Evolutionary conservation across 2,888 invertebrate species (phyloP), one percentile per base, ranked within the genome.

Genomic region (Elmis aenea): DNA sequence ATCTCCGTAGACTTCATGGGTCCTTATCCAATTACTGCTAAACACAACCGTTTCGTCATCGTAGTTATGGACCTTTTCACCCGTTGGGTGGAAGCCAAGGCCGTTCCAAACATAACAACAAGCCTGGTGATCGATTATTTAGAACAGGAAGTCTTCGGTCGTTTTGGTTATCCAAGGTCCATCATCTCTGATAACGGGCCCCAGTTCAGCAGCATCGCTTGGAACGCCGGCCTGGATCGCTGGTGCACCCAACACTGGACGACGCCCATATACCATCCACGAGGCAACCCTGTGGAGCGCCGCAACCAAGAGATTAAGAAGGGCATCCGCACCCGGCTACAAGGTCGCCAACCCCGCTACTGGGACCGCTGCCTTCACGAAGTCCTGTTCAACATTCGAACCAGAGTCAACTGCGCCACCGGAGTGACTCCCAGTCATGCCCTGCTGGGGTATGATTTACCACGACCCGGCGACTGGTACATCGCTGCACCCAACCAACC

Each of bases 281-380:
- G 33, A 12, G 52, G 49, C 2, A 54, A 52, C 27, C 48, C 50
- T 2, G 42, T 41, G 2, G 45, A 57, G 26, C 13, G 51, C 2
- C 31, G 50, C 2, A 53, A 51, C 24, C 52, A 54, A 13, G 50
- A 51, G 12, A 40, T 56, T 1, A 55, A 54, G 21, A 50, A 52
- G 34, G 49, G 45, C 0, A 28, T 53, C 2, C 9, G 21, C 1
- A 29, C 21, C 6, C 28, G 20, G 1, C 21, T 29, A n/a, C n/a
- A n/a, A n/a, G n/a, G n/a, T n/a, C n/a, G n/a, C n/a, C n/a, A n/a
- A n/a, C 4, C 15, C n/a, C 13, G 5, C 3, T 11, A 1, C 21
- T 52, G 31, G 43, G 46, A 18, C 33, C 12, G 11, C 11, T n/a
- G 4, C 2, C 30, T 49, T 3, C 24, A 22, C n/a, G 3, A 9